Conservation (phyloP, 2,797 vertebrate genomes). For the Aselliscus stoliczkanus region DNA sequence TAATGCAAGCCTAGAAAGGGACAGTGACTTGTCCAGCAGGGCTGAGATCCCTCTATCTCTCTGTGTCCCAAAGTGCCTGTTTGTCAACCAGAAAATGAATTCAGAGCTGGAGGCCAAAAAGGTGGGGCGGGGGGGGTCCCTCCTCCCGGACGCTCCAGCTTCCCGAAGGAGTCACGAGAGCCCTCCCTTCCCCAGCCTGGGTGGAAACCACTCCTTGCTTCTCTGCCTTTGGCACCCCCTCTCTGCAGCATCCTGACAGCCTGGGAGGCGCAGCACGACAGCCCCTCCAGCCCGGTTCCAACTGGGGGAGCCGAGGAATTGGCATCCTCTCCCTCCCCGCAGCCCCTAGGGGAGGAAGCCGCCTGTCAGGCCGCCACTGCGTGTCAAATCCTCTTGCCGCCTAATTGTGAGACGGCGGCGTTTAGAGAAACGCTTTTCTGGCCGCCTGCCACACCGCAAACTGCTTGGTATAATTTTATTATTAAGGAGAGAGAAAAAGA, state of each 20-base stretch:
- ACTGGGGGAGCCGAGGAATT: constrained; percentile 39
- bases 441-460: constrained; percentile 83
- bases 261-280: background rate
- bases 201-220: background rate
- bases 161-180: background rate
- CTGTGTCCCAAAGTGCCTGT: background rate
- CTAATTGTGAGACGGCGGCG: constrained; percentile 81
- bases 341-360: constrained; percentile 67
- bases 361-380: constrained; percentile 73
- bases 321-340: background rate
- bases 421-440: constrained; percentile 82
- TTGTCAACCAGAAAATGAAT: background rate
- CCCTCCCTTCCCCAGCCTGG: background rate
- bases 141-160: background rate
- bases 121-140: background rate
- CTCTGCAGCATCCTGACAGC: constrained; percentile 22
- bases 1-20: background rate
- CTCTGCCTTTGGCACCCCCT: background rate
- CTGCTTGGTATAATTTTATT: constrained; percentile 80
- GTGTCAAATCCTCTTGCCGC: constrained; percentile 78
- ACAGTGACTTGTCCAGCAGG: background rate
- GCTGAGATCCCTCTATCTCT: background rate
- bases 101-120: background rate
- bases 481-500: constrained; percentile 74
- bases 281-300: constrained; percentile 49